phyloP scores from a whole-genome alignment of 1,140 invertebrate genomes.

The Mesaphorura yosii region DNA sequence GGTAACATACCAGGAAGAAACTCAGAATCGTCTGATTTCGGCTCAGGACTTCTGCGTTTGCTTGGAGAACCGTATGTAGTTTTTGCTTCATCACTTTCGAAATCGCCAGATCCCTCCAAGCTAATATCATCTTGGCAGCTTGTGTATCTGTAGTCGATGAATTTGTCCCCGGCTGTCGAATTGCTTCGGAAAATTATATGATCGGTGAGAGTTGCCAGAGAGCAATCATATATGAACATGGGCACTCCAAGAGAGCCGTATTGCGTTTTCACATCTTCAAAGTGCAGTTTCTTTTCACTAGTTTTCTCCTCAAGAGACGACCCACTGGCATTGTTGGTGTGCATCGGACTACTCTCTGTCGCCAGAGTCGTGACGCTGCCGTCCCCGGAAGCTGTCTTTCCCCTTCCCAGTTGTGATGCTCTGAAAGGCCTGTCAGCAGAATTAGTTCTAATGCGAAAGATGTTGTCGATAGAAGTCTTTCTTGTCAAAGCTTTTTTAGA shows the following conservation, averaged over 20 bases:
- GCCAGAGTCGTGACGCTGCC: neutral
- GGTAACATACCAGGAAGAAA: constrained; percentile 21
- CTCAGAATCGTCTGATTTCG: constrained; percentile 33
- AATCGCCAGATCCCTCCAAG: too few species aligned
- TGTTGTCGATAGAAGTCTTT: constrained; percentile 17
- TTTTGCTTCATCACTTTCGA: too few species aligned
- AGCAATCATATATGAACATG: constrained; percentile 58
- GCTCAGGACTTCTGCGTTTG: constrained; percentile 29
- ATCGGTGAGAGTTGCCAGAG: constrained; percentile 45
- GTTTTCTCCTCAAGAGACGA: constrained; percentile 5
- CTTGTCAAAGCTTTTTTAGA: constrained; percentile 15
- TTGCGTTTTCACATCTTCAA: constrained; percentile 25
- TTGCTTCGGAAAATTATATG: constrained; percentile 18
- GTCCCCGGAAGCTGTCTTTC: neutral
- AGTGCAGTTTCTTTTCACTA: neutral
- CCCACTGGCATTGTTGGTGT: too few species aligned
- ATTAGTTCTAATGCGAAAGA: constrained; percentile 19
- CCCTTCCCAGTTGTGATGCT: neutral
- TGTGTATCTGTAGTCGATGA: constrained; percentile 31
- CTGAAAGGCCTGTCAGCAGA: constrained; percentile 26
- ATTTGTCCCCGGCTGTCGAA: constrained; percentile 24
- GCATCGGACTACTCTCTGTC: too few species aligned
- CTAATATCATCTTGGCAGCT: constrained; percentile 16
- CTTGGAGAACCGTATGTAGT: too few species aligned
- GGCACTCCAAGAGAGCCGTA: constrained; percentile 42